A percentile compares a stretch with the other conserved stretches of the same genome.
Conservation (phyloP, 2,113 vertebrate species). For the Scatophagus argus region DNA sequence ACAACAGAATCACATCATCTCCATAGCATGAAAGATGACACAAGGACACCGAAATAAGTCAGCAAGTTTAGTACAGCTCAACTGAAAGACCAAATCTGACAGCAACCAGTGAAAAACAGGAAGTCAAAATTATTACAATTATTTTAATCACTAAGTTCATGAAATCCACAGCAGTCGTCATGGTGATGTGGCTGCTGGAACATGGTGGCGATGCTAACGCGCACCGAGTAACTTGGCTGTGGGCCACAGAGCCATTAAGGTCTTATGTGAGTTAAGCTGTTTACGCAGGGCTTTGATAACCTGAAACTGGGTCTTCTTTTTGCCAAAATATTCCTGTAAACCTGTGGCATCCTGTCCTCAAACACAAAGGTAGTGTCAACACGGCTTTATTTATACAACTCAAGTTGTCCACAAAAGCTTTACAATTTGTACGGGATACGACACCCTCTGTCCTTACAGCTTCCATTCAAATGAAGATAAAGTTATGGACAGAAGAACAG, state of each 20-base stretch:
- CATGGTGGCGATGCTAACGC: neutral
- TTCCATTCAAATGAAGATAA: neutral
- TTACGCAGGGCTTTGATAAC: conserved; percentile 44
- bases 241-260: conserved; percentile 30
- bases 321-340: conserved; percentile 20
- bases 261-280: conserved; percentile 55
- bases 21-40: conserved; percentile 57
- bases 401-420: neutral
- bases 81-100: conserved; percentile 44
- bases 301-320: conserved; percentile 22
- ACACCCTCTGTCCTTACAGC: too few species aligned
- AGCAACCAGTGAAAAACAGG: conserved; percentile 33
- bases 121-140: conserved; percentile 36
- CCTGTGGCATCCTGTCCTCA: neutral
- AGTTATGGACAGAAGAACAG: too few species aligned
- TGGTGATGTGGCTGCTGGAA: conserved; percentile 6
- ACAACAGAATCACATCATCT: conserved; percentile 65
- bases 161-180: conserved; percentile 27
- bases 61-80: conserved; percentile 58
- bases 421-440: neutral
- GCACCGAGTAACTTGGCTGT: conserved; percentile 31
- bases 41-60: conserved; percentile 49
- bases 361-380: neutral
- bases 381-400: neutral
- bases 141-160: conserved; percentile 11